Conservation (phyloP, 1,140 invertebrate species). For the Zaprionus camerounensis region DNA sequence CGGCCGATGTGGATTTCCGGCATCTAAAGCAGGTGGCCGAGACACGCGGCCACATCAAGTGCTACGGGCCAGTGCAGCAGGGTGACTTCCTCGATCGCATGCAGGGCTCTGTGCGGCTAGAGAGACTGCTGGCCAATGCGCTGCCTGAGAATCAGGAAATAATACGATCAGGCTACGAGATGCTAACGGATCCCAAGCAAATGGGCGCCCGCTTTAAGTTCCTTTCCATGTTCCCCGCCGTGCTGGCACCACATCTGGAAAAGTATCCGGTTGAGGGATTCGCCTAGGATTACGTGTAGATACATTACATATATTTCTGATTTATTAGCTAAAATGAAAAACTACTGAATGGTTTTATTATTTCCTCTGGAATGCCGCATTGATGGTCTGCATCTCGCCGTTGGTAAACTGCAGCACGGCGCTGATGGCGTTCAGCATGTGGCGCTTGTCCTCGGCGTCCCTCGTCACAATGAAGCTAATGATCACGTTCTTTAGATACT, state of each 20-base stretch:
- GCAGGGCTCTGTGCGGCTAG: slow-evolving; percentile 91
- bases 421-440: slow-evolving; percentile 95
- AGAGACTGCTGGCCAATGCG: slow-evolving; percentile 87
- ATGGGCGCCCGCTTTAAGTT: slow-evolving; percentile 97
- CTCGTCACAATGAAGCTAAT: slow-evolving; percentile 91
- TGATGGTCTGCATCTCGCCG: slow-evolving; percentile 87
- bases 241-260: slow-evolving; percentile 87
- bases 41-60: slow-evolving; percentile 86
- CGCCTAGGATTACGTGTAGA: slow-evolving; percentile 46
- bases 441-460: slow-evolving; percentile 88
- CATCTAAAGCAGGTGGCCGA: slow-evolving; percentile 87
- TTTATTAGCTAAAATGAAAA: slow-evolving; percentile 17
- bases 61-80: slow-evolving; percentile 93
- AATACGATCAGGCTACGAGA: slow-evolving; percentile 90
- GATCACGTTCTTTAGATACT: slow-evolving; percentile 96
- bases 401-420: slow-evolving; percentile 92
- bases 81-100: slow-evolving; percentile 91
- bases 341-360: slow-evolving; percentile 25
- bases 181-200: slow-evolving; percentile 92
- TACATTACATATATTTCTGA: slow-evolving; percentile 16
- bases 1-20: slow-evolving; percentile 97
- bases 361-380: slow-evolving; percentile 76
- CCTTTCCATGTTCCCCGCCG: slow-evolving; percentile 89
- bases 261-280: slow-evolving; percentile 89
- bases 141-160: slow-evolving; percentile 87